Evolutionary conservation across 2,113 vertebrate genomes (phyloP).

Genomic region (Ciconia maguari): DNA sequence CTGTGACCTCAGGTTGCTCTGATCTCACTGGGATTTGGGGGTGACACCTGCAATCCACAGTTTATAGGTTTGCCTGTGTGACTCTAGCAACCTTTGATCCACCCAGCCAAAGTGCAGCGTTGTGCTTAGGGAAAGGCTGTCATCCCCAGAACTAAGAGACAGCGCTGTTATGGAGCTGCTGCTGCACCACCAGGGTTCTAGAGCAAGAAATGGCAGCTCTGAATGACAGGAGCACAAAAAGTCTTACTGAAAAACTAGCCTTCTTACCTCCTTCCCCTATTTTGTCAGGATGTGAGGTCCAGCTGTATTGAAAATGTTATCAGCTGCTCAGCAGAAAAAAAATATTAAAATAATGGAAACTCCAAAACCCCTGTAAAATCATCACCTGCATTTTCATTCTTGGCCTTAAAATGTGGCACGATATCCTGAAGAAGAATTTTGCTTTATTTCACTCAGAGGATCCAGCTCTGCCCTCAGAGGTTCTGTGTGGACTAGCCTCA

Average conservation of each 20-base stretch:
- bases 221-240: not conserved
- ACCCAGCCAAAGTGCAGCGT: not conserved
- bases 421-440: not conserved
- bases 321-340: not conserved
- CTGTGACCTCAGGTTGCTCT: conserved; percentile 42
- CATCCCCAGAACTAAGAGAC: not conserved
- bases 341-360: not conserved
- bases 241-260: not conserved
- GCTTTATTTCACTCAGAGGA: not conserved
- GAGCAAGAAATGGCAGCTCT: not conserved
- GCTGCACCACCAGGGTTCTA: not conserved
- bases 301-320: not conserved
- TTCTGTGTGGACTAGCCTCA: not conserved
- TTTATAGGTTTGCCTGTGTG: conserved; percentile 16
- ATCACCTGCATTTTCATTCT: not conserved
- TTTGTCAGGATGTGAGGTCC: not conserved
- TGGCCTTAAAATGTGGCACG: not conserved
- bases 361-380: not conserved
- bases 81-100: not conserved
- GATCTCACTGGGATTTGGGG: conserved; percentile 37
- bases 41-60: conserved; percentile 15
- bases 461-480: not conserved
- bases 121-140: not conserved
- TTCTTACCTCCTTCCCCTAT: not conserved
- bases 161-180: not conserved